Base-by-base conservation (phyloP, 2,888 invertebrate species). In the Hyalella azteca region DNA sequence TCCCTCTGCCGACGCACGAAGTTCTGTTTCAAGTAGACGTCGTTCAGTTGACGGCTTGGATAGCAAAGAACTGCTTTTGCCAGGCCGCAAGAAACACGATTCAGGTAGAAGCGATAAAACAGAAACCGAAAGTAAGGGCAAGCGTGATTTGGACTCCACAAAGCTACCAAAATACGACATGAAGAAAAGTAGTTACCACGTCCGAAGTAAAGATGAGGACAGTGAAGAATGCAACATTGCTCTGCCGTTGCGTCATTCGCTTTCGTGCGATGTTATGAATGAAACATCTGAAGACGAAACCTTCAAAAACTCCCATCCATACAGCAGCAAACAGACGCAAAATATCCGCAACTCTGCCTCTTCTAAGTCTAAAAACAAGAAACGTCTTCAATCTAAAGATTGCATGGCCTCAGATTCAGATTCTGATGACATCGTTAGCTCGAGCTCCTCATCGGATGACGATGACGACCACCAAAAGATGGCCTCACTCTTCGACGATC, bases 21-120 rank as follows among this genome's bases (percentile, higher is more conserved):
- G 36, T 19, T 32, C 66, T 1, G 5, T 54, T 29, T n/a, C 66
- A n/a, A 11, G 36, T 5, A 32, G 66, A 7, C 66, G 66, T 5
- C 66, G 66, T 36, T 66, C 66, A 36, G 39, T 15, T 1, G 66
- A 66, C 7, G 66, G 32, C 2, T n/a, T 36, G 32, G 66, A 66
- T 5, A 39, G 32, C 15, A 66, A 39, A 39, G 66, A 66, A 1
- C 36, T 36, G 66, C 66, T 36, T 66, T 32, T 66, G 7, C 29
- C 77, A 84, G 85, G 78, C 80, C 85, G 82, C n/a, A 85, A 85
- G 41, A 85, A 85, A 49, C 86, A 86, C 40, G 87, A 85, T 5
- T 85, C 85, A 22, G 81, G 85, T 3, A 86, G 86, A 7, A 85
- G 85, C 54, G 81, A 85, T 1, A 86, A 86, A 15, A 77, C 50